Evolutionary conservation across 2,888 invertebrate genomes (phyloP), one percentile per base, ranked within the genome.

Genomic region (Phaonia tiefii): DNA sequence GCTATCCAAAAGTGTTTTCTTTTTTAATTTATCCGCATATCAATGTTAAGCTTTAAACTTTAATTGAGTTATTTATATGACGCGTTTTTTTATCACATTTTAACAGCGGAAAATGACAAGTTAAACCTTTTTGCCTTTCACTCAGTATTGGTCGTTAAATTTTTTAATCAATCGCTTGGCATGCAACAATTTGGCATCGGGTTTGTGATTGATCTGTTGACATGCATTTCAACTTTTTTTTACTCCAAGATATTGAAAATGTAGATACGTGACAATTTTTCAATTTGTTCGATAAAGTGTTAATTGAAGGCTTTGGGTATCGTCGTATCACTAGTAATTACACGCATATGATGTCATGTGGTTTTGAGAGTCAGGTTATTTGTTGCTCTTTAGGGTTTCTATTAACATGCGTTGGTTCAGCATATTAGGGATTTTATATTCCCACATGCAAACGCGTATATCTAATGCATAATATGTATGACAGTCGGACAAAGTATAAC

Each of bases 221-320:
- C 22, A 2, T 17, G 22, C 22, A 51, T 51, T n/a, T 8, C 54
- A 44, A 37, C 44, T 44, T n/a, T 4, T n/a, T 44, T 8, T 8
- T 31, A 31, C 31, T 8, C 8, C 31, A 13, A 44, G 44, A 44
- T 39, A 44, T 20, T 31, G 31, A 31, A 31, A 31, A 31, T 5
- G 8, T 31, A 31, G 8, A 31, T 31, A 75, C 75, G 54, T 76
- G 80, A 51, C 76, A 80, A 51, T 49, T 67, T 75, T 39, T 73
- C 20, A 37, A 22, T 58, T 25, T 39, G 5, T 39, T 39, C 66
- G 74, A 75, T 72, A 58, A 78, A 81, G 81, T 81, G 81, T 78
- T 81, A 81, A 81, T 81, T 75, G 67, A 81, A 75, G 65, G 44
- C 60, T 72, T 67, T 22, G 3, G 63, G 67, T 75, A 56, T 67